Percentiles rank a stretch among this genome's conserved stretches.
Evolutionary conservation across 2,113 vertebrate genomes (phyloP).

Genomic region (Sinocyclocheilus anshuiensis): DNA sequence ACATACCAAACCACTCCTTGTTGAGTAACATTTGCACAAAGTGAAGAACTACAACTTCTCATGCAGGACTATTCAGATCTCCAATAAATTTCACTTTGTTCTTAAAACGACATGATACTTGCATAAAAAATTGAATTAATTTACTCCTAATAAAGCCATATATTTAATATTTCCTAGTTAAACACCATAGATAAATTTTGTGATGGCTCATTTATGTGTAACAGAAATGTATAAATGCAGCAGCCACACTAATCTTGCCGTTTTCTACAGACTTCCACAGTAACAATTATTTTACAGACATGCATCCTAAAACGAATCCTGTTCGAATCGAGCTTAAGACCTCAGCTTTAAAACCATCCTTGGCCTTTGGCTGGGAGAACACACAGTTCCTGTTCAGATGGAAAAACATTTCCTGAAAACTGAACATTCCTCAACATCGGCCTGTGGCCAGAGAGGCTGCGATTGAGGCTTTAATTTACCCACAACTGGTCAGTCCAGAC

Average conservation of each 20-base stretch:
- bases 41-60: neutral
- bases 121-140: neutral
- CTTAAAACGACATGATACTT: neutral
- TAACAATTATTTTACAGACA: conserved; percentile 16
- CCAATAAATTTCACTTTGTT: neutral
- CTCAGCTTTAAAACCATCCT: neutral
- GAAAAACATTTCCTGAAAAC: conserved; percentile 41
- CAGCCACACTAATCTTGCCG: neutral
- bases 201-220: neutral
- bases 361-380: conserved; percentile 1
- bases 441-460: conserved; percentile 30
- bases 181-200: neutral
- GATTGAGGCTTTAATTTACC: conserved; percentile 3
- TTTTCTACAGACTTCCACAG: neutral
- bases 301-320: neutral
- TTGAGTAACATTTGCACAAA: neutral
- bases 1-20: neutral
- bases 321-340: neutral
- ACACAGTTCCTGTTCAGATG: conserved; percentile 15
- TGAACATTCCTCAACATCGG: conserved; percentile 35
- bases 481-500: conserved; percentile 10
- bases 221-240: neutral
- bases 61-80: neutral
- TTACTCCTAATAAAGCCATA: neutral
- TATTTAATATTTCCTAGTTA: neutral